These are phyloP conservation scores for Brachylomia viminalis DNA, from an alignment of 2,888 invertebrate species.

Conservation along the genomic window DNA sequence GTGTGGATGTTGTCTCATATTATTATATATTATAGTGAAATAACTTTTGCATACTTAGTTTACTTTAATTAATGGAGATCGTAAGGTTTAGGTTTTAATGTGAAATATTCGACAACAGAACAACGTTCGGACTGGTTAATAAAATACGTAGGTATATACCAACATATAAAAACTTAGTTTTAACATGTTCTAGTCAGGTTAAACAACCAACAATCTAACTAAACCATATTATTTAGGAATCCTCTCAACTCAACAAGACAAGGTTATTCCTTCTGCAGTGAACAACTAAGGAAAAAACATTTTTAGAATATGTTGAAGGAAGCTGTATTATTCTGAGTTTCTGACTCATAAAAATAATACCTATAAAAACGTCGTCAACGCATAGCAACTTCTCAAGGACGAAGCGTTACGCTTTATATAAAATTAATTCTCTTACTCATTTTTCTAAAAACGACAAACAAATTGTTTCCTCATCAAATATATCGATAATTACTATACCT, in stretches of 20 bases:
- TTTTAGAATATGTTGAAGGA: background rate
- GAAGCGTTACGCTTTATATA: conserved; percentile 2
- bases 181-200: background rate
- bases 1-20: too few species aligned
- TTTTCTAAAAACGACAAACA: conserved; percentile 36
- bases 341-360: conserved; percentile 17
- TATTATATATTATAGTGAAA: too few species aligned
- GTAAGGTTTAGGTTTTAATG: background rate
- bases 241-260: background rate
- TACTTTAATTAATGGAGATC: background rate
- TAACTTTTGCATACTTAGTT: background rate
- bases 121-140: background rate
- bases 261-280: background rate
- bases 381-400: conserved; percentile 19
- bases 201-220: background rate
- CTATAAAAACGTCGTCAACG: conserved; percentile 18
- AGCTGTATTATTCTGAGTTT: conserved; percentile 2
- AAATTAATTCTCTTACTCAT: conserved; percentile 22
- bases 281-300: background rate
- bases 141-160: background rate
- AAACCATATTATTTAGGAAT: background rate
- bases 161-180: background rate
- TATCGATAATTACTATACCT: conserved; percentile 39
- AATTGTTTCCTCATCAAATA: conserved; percentile 17
- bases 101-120: background rate